Base-by-base conservation (phyloP, 2,888 invertebrate species). In the Agrotis puta region DNA sequence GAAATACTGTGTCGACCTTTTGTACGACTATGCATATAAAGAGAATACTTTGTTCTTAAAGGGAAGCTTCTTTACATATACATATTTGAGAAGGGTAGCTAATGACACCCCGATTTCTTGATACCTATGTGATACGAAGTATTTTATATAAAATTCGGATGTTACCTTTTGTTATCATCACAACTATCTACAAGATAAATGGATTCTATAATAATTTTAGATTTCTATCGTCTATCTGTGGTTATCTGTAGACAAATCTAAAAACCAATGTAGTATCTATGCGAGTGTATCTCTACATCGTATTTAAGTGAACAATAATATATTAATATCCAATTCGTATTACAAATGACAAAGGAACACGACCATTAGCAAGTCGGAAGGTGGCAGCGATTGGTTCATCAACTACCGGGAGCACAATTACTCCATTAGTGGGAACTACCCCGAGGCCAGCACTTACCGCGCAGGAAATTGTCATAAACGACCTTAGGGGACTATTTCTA, bases 361-460 rank as follows among this genome's bases (percentile, higher is more conserved):
- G 74, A 81, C 83, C 90, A 91, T 92, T 93, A 92, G 64, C 65
- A 83, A 84, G 77, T 85, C 89, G 91, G 92, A 92, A 93, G 91
- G 88, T 88, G 88, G 82, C 86, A 83, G 79, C 80, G 86, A 87
- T 92, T 90, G 86, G 87, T 66, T 88, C 91, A 92, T 92, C 92
- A 93, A 92, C 92, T 93, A 90, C 88, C 85, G 78, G 84, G 85
- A 86, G 87, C 87, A 92, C 93, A 93, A 93, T 94, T 92, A 90
- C 91, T 88, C 93, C 90, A 93, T 93, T 92, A 92, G 87, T 79
- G 83, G 85, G 83, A 88, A 88, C 87, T 84, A 87, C 88, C 83
- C 88, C 88, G 87, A 88, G 85, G 88, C 76, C 81, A 84, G 87
- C 87, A 87, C 86, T 87, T 85, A 83, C 83, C 82, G 77, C 82